Evolutionary conservation across 2,113 vertebrate species (phyloP), one percentile per base, ranked within the genome.

Genomic region (Poeciliopsis occidentalis): DNA sequence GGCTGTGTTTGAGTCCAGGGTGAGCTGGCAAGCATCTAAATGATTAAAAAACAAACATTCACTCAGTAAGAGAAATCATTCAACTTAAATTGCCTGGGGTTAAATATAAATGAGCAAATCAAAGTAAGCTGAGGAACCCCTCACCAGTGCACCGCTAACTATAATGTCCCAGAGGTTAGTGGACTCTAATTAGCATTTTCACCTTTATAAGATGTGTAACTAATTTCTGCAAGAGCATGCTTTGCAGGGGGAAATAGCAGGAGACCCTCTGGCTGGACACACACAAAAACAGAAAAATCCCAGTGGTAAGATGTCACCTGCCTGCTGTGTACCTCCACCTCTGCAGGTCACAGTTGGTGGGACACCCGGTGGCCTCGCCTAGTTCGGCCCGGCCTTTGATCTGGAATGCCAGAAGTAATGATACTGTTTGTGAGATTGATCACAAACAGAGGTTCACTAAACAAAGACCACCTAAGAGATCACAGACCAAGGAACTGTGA

Each of bases 361-460:
- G 93, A 89, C 75, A 92, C 85, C 78, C 92, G 92, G 29, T 39
- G 84, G 76, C 73, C 68, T 81, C 87, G 85, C 64, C 88, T 80
- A 92, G 89, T 87, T 84, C 89, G 88, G 90, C 73, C 78, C 70
- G 91, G 85, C 76, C 86, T 94, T 89, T 94, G 37, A 94, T 95
- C 95, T 94, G 94, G 91, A 95, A 94, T 89, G 83, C 92, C 93
- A 90, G 90, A 92, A 92, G 90, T 88, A 91, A 90, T 82, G 76
- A 91, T 83, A 91, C 83, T 81, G 90, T 84, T 91, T 90, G 85
- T 88, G 89, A 93, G 78, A 79, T 73, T 85, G 75, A 82, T 79
- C 83, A 76, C 84, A 83, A 82, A 85, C 85, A 84, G 71, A 87
- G 8, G 67, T 78, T n/a, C 68, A 69, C 77, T 82, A 77, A 75